Conservation (phyloP, 2,888 invertebrate genomes). For the Masnerella sp. region DNA sequence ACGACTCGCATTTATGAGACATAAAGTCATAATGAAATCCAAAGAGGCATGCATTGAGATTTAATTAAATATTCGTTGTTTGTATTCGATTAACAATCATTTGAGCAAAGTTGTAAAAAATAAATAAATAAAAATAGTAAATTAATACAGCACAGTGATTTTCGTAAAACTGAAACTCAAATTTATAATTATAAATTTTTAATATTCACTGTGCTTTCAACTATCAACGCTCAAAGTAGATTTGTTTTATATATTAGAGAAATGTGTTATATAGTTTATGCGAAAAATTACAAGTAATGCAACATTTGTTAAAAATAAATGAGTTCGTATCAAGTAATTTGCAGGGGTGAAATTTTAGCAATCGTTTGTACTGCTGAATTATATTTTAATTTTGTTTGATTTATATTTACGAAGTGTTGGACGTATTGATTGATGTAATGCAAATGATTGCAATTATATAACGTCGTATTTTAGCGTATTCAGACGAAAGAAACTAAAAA, state of each 20-base stretch:
- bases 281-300: not conserved
- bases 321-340: not conserved
- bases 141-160: too few relatives aligned
- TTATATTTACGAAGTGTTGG: slow-evolving; percentile 21
- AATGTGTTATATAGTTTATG: slow-evolving; percentile 36
- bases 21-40: too few relatives aligned
- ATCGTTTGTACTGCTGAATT: not conserved
- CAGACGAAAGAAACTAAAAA: slow-evolving; percentile 22
- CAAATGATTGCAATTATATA: slow-evolving; percentile 40
- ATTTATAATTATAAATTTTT: too few relatives aligned
- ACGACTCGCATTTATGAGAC: too few relatives aligned
- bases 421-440: slow-evolving; percentile 30
- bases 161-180: too few relatives aligned
- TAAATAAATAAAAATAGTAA: too few relatives aligned
- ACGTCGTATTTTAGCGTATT: slow-evolving; percentile 32
- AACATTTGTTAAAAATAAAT: not conserved
- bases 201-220: too few relatives aligned
- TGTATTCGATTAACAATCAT: too few relatives aligned
- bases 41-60: too few relatives aligned
- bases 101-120: too few relatives aligned
- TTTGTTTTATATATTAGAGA: slow-evolving; percentile 19
- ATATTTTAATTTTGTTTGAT: slow-evolving; percentile 2
- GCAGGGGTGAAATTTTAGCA: not conserved
- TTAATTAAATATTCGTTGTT: too few relatives aligned
- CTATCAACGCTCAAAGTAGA: slow-evolving; percentile 25